Conservation (phyloP, 2,888 invertebrate species). For the Chrysodeixis includens region DNA sequence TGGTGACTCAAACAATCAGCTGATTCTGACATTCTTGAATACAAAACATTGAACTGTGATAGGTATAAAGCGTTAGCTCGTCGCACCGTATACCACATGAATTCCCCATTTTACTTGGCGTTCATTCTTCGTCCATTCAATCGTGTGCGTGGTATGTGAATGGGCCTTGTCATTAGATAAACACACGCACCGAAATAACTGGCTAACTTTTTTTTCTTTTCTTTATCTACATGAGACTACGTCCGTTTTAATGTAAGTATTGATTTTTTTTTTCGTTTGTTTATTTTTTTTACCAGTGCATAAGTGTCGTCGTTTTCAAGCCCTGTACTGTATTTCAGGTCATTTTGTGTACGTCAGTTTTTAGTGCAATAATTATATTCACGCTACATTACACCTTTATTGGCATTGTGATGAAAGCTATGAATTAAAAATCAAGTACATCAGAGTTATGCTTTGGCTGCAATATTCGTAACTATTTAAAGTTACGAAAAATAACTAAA, state of each 20-base stretch:
- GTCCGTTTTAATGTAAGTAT: slow-evolving; percentile 50
- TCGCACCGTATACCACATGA: slow-evolving; percentile 18
- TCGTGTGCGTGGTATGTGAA: slow-evolving; percentile 43
- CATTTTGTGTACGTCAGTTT: background rate
- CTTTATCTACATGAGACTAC: slow-evolving; percentile 31
- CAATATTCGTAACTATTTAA: no score
- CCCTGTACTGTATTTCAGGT: slow-evolving; percentile 4
- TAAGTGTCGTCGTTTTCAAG: slow-evolving; percentile 20
- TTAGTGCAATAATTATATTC: no score
- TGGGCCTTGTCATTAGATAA: slow-evolving; percentile 51
- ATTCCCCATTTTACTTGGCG: slow-evolving; percentile 37
- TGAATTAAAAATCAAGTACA: background rate
- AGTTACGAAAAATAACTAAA: background rate
- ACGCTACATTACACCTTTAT: no score
- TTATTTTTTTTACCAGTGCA: slow-evolving; percentile 43
- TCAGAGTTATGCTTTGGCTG: background rate
- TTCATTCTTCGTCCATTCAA: slow-evolving; percentile 46
- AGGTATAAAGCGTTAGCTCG: slow-evolving; percentile 16
- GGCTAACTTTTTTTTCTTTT: slow-evolving; percentile 35
- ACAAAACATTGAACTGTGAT: slow-evolving; percentile 26
- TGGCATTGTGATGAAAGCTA: no score
- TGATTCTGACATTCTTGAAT: slow-evolving; percentile 29
- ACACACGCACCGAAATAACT: slow-evolving; percentile 50
- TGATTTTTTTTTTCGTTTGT: slow-evolving; percentile 8
- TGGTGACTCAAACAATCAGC: slow-evolving; percentile 41